These are phyloP conservation scores for Acanthosepion lycidas DNA, from an alignment of 2,888 invertebrate species.

Conservation along the genomic window DNA sequence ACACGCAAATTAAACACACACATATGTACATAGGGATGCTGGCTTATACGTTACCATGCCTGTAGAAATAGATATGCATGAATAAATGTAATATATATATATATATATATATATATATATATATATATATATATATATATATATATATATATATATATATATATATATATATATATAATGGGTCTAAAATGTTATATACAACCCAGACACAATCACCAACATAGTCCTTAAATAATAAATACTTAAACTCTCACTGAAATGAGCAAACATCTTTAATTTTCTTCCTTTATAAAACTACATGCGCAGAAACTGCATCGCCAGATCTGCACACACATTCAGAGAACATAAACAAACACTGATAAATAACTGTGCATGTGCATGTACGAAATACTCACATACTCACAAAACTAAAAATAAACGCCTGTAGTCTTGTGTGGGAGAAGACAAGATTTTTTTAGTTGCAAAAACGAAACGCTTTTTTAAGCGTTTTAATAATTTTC, in stretches of 20 bases:
- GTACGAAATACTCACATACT: background rate
- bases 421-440: background rate
- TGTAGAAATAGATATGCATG: too few relatives aligned
- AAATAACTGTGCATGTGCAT: too few relatives aligned
- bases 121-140: too few relatives aligned
- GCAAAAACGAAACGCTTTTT: background rate
- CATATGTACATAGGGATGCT: too few relatives aligned
- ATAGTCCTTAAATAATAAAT: background rate
- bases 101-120: background rate
- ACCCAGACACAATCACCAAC: background rate
- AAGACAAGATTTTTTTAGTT: background rate
- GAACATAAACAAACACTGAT: background rate
- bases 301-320: background rate
- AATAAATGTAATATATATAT: too few relatives aligned
- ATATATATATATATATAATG: too few relatives aligned
- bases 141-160: background rate
- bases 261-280: too few relatives aligned
- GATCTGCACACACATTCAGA: background rate
- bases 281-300: too few relatives aligned
- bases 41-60: too few relatives aligned
- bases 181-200: too few relatives aligned
- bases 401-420: background rate
- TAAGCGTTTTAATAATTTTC: background rate
- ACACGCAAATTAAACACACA: too few relatives aligned
- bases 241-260: too few relatives aligned